A percentile compares a stretch with the other conserved stretches of the same genome.
These are phyloP conservation scores for Argentina silus DNA, from an alignment of 2,797 vertebrate species.

Conservation along the genomic window DNA sequence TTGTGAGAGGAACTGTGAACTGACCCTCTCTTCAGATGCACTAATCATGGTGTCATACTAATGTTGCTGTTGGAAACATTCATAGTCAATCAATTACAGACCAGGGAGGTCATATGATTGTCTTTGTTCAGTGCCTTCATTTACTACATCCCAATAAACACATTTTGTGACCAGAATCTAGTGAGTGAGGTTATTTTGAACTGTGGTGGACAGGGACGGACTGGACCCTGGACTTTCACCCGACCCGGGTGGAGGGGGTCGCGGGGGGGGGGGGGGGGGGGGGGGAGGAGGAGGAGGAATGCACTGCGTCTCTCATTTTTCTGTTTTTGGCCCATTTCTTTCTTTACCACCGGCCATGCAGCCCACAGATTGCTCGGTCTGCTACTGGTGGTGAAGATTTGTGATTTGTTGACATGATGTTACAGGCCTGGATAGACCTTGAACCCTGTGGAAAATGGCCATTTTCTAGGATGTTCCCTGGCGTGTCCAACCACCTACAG, in stretches of 20 bases:
- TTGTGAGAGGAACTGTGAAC: too few species aligned
- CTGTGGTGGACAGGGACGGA: not conserved
- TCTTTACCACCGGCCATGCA: too few species aligned
- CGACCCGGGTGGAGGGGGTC: too few species aligned
- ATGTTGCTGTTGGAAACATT: not conserved
- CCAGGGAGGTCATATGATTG: not conserved
- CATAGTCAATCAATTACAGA: not conserved
- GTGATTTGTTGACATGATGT: not conserved
- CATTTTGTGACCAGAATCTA: not conserved
- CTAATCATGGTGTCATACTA: not conserved
- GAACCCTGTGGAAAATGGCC: too few species aligned
- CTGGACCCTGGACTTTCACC: not conserved
- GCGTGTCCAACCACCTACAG: not conserved
- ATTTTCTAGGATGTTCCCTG: too few species aligned
- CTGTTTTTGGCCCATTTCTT: too few species aligned
- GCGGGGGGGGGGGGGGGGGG: too few species aligned
- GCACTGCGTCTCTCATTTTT: too few species aligned
- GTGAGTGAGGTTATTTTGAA: not conserved
- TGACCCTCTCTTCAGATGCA: too few species aligned
- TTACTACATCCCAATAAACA: constrained; percentile 54
- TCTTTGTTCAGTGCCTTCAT: constrained; percentile 55
- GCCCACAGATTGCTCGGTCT: too few species aligned
- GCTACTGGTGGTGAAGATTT: too few species aligned
- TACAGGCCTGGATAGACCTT: not conserved
- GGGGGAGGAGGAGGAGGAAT: too few species aligned